These are phyloP conservation scores for Amiota mariae DNA, from an alignment of 2,888 invertebrate genomes.

Conservation along the genomic window DNA sequence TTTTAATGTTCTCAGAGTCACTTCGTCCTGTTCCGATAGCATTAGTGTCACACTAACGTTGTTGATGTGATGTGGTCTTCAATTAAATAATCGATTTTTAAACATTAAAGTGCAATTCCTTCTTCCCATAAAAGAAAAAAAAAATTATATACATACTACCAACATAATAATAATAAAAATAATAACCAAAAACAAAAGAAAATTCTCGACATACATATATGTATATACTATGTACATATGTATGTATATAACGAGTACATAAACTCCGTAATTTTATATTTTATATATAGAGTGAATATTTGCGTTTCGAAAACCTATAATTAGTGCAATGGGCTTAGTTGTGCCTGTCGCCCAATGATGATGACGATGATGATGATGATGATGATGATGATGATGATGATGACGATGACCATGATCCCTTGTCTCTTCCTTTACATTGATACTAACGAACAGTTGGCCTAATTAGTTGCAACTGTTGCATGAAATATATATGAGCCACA, in stretches of 20 bases:
- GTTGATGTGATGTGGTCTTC: slow-evolving; percentile 15
- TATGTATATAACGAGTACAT: too few relatives aligned
- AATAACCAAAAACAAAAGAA: too few relatives aligned
- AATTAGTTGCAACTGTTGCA: slow-evolving; percentile 64
- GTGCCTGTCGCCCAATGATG: background rate
- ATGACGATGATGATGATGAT: too few relatives aligned
- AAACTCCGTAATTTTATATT: too few relatives aligned
- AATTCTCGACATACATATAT: too few relatives aligned
- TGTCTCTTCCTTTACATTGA: slow-evolving; percentile 31
- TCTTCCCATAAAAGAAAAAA: too few relatives aligned
- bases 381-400: too few relatives aligned
- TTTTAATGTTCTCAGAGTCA: background rate
- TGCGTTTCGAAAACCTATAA: slow-evolving; percentile 3
- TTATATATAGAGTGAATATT: background rate
- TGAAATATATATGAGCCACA: background rate
- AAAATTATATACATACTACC: background rate
- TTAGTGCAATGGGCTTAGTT: slow-evolving; percentile 9
- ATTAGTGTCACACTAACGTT: background rate
- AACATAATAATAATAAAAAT: background rate
- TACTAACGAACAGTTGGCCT: slow-evolving; percentile 56
- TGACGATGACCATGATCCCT: too few relatives aligned
- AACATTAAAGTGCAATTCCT: slow-evolving; percentile 15
- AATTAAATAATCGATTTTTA: slow-evolving; percentile 66
- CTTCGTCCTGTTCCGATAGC: background rate
- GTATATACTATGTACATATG: too few relatives aligned